These are phyloP conservation scores for Sarcophaga rosellei DNA, from an alignment of 2,888 invertebrate species.

Conservation along the genomic window DNA sequence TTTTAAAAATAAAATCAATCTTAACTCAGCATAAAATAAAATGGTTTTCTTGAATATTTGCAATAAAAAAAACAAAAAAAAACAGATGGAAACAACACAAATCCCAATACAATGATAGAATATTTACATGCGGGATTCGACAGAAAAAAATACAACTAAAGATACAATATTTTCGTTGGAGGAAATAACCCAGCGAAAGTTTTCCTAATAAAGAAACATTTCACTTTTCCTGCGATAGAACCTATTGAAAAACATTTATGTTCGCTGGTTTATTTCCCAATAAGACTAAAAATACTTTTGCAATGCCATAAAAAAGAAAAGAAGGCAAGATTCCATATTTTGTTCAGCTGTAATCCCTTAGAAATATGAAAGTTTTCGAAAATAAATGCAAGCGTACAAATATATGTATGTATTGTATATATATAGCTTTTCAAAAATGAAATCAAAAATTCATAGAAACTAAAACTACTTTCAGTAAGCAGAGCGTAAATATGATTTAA, in stretches of 20 bases:
- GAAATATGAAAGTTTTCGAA: neutral
- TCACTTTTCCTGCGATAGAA: no score
- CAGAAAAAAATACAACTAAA: neutral
- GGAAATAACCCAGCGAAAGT: neutral
- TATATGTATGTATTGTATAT: no score
- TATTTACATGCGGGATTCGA: neutral
- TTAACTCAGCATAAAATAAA: neutral
- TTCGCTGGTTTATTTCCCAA: no score
- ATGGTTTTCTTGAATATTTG: neutral
- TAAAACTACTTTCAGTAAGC: no score
- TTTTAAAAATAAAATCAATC: neutral
- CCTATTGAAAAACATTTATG: no score
- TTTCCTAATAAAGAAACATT: neutral
- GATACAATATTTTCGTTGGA: neutral
- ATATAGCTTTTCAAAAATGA: no score
- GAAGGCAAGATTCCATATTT: no score
- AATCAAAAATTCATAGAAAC: no score
- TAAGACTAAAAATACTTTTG: no score
- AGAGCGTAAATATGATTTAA: no score
- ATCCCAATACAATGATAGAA: conserved; percentile 3
- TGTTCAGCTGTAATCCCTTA: conserved; percentile 9
- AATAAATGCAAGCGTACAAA: neutral
- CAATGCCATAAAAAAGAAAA: no score
- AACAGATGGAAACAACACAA: neutral
- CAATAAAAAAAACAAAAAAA: neutral